A percentile compares a stretch with the other conserved stretches of the same genome.
Conservation (phyloP, 2,113 vertebrate species). For the Amblyornis subalaris region DNA sequence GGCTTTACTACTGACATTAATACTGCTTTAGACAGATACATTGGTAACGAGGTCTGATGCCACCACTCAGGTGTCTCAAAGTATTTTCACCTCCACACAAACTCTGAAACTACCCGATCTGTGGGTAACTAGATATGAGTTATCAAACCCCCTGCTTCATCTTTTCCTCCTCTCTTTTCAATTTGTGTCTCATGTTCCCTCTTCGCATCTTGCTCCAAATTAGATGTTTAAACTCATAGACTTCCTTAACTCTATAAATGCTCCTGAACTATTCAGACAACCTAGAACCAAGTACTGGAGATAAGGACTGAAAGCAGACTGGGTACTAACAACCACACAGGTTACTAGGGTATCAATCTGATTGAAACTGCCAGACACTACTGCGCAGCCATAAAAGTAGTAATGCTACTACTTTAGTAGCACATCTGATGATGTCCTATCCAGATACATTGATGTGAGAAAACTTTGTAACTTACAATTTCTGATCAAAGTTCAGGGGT, state of each 20-base stretch:
- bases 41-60: not conserved
- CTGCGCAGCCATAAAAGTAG: not conserved
- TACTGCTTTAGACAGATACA: not conserved
- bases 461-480: not conserved
- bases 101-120: not conserved
- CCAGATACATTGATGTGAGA: accelerated
- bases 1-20: not conserved
- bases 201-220: not conserved
- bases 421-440: accelerated
- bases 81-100: not conserved
- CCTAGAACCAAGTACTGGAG: not conserved
- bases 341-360: not conserved
- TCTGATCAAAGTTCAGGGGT: not conserved
- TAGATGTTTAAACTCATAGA: not conserved
- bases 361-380: not conserved
- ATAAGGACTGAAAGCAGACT: not conserved
- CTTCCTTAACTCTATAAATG: not conserved
- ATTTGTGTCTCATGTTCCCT: not conserved
- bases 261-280: not conserved
- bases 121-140: not conserved
- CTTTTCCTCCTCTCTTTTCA: not conserved
- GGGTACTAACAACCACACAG: accelerated
- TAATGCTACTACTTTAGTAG: not conserved
- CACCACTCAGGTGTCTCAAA: not conserved
- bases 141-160: not conserved